Conservation (phyloP, 2,113 vertebrate species). For the Chloebia gouldiae region DNA sequence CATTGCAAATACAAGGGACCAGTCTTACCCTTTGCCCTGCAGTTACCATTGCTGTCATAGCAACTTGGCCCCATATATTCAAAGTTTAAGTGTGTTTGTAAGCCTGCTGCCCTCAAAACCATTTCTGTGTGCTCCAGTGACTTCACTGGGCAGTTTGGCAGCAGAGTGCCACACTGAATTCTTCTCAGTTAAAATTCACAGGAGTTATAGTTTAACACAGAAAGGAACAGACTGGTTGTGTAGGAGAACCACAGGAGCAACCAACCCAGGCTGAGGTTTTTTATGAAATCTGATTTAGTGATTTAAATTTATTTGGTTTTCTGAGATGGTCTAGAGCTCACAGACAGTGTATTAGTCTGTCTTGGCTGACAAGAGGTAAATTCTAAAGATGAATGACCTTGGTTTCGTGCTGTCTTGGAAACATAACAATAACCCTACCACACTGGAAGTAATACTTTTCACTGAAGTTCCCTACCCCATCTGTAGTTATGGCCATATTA, state of each 20-base stretch:
- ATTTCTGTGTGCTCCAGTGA: not conserved
- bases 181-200: not conserved
- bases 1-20: not conserved
- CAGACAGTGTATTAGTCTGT: not conserved
- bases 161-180: not conserved
- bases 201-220: not conserved
- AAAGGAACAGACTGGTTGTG: not conserved
- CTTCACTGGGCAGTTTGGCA: not conserved
- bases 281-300: not conserved
- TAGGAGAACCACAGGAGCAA: not conserved
- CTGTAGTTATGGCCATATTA: not conserved
- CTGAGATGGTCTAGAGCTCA: not conserved
- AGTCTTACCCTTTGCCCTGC: accelerated
- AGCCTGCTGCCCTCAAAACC: not conserved
- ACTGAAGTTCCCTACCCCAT: not conserved
- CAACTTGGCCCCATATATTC: not conserved
- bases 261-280: not conserved
- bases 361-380: not conserved
- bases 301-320: not conserved
- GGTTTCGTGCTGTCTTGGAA: not conserved
- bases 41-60: not conserved
- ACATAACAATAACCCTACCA: not conserved
- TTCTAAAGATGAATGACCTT: not conserved
- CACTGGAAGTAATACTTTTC: not conserved
- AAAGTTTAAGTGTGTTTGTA: not conserved